Base-by-base conservation (phyloP, 2,797 vertebrate species). In the Lacerta bilineata region DNA sequence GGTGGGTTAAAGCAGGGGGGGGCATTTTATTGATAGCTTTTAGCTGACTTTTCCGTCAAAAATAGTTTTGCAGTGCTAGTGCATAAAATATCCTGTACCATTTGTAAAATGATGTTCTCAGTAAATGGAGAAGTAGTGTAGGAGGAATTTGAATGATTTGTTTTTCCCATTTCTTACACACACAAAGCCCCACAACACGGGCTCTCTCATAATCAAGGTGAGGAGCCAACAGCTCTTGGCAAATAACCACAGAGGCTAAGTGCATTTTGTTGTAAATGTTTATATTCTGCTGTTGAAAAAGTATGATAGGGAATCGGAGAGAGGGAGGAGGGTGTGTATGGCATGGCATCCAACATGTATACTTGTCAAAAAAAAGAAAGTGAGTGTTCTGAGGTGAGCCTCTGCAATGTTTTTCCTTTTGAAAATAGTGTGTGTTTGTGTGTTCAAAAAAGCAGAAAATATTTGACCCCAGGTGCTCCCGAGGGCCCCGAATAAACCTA, bases 211-310 rank as follows among this genome's bases (percentile, higher is more conserved):
- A 93, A 83, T 0, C 33, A 88, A 94, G 75, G 41, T 90, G 55
- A 83, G 87, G 89, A 94, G 91, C 87, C 91, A 93, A 41, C 50
- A 88, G 78, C 41, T 69, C 86, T 92, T 95, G 93, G 90, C 93
- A 94, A 87, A 92, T 83, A 82, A 81, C 41, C 64, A 15, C 84
- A 86, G 59, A 55, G 74, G 3, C 88, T 91, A 92, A 95, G 92
- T 88, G 88, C 91, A 83, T 87, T 91, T 91, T 74, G 4, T 77
- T 76, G 81, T 88, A 92, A 92, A 92, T 94, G 92, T 94, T 95
- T 94, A 94, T 91, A 90, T 80, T 93, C 82, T 1, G 8, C 61
- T 0, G 13, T 84, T 90, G 86, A 91, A 87, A 89, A 83, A 69
- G 43, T 75, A 77, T 69, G 87, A 69, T 69, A 25, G 18, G 72